Evolutionary conservation across 1,140 invertebrate species (phyloP), one percentile per base, ranked within the genome.

Genomic region (Heliconius congener): DNA sequence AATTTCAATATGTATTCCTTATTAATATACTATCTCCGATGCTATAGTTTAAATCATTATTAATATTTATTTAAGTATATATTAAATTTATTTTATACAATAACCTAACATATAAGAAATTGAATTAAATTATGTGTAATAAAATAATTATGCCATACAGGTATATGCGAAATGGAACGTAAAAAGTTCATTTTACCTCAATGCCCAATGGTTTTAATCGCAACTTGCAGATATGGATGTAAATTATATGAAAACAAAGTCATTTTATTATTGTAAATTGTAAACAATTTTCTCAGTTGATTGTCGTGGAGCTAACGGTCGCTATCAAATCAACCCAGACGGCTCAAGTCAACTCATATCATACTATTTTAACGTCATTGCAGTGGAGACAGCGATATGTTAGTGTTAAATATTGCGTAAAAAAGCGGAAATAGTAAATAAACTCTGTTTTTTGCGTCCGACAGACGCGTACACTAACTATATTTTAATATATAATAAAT

Each of bases 241-340:
- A 30, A 30, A 23, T 30, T 13, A 66, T 27, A 66, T 13, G 60
- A 60, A 74, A 75, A 75, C 52, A 75, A 39, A 37, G 27, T 30
- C 27, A 55, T 30, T 71, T 74, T 74, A 30, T 74, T 72, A 77
- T 77, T 71, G 42, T 76, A 66, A 70, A 57, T 82, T 84, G 71
- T 86, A 83, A 82, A 87, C 80, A 82, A 50, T 42, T 60, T 74
- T 74, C 73, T 30, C 80, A 83, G 82, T 84, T 85, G 84, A 85
- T 83, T 86, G 78, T 82, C 72, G 77, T 66, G 71, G 18, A n/a
- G 52, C 55, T 50, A 37, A 74, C 83, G 66, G 72, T 77, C 83
- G 80, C 86, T 89, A 88, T 89, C 87, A 87, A 82, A 86, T 42
- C 72, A 79, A 82, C 73, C 37, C n/a, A 27, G 16, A 71, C 37